Conservation (phyloP, 2,888 invertebrate genomes). For the Drosophila pullipes region DNA sequence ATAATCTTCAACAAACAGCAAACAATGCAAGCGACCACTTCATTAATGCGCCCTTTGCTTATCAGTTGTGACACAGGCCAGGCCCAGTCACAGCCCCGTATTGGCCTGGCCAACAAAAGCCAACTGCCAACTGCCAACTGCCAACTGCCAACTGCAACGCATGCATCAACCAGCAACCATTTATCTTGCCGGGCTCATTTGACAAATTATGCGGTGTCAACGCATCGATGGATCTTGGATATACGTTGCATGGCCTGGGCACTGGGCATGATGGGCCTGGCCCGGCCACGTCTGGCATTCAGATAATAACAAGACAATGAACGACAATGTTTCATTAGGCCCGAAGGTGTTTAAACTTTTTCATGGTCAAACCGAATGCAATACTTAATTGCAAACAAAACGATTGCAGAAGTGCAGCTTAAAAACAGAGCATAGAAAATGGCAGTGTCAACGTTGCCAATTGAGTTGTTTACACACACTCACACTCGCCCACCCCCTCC, state of each 20-base stretch:
- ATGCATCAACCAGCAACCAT: constrained; percentile 46
- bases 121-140: constrained; percentile 18
- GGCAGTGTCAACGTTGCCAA: constrained; percentile 73
- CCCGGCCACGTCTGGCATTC: constrained; percentile 51
- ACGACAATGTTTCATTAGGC: constrained; percentile 49
- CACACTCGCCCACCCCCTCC: neutral
- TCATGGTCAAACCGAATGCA: constrained; percentile 66
- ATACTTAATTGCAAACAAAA: constrained; percentile 49
- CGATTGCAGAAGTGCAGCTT: constrained; percentile 31
- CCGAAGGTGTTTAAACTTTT: constrained; percentile 71
- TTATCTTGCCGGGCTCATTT: constrained; percentile 60
- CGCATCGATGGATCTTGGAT: constrained; percentile 29
- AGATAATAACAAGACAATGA: constrained; percentile 63
- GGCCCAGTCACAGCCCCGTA: constrained; percentile 5
- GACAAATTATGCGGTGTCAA: constrained; percentile 75
- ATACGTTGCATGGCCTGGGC: constrained; percentile 4
- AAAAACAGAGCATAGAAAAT: constrained; percentile 59
- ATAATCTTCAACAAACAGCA: constrained; percentile 46
- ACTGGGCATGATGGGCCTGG: constrained; percentile 29
- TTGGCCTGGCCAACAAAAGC: constrained; percentile 31
- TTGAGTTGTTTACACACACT: constrained; percentile 56
- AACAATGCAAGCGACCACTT: constrained; percentile 51
- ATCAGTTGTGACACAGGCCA: constrained; percentile 41
- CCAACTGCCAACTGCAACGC: constrained; percentile 46
- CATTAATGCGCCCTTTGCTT: constrained; percentile 62